A percentile compares a stretch with the other conserved stretches of the same genome.
These are phyloP conservation scores for Tetrapedia diversipes DNA, from an alignment of 2,888 invertebrate genomes.

Conservation along the genomic window DNA sequence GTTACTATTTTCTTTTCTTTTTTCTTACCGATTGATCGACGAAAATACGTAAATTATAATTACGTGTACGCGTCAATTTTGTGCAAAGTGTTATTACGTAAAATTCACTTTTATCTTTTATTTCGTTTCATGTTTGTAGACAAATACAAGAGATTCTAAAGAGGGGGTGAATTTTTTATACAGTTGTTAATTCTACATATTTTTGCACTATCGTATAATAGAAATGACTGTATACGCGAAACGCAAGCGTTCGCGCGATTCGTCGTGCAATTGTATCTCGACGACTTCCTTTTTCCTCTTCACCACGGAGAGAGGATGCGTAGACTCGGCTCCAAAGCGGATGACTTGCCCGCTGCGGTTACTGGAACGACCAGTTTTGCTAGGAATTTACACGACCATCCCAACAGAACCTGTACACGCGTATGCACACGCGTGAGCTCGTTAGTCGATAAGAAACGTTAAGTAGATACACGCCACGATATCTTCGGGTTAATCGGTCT, in stretches of 20 bases:
- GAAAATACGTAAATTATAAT: too few relatives aligned
- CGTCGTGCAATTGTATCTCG: not conserved
- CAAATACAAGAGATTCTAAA: too few relatives aligned
- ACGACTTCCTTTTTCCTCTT: not conserved
- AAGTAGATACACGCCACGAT: not conserved
- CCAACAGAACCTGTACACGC: not conserved
- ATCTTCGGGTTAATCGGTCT: slow-evolving; percentile 23
- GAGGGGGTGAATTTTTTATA: too few relatives aligned
- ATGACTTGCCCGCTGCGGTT: not conserved
- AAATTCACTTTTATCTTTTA: too few relatives aligned
- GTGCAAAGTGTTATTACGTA: too few relatives aligned
- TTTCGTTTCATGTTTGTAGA: too few relatives aligned
- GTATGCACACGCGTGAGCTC: not conserved
- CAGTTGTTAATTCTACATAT: too few relatives aligned
- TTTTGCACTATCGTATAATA: too few relatives aligned
- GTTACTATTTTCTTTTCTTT: not conserved
- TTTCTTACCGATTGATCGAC: too few relatives aligned
- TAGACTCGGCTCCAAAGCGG: not conserved
- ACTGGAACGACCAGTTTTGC: slow-evolving; percentile 24
- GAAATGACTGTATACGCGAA: too few relatives aligned
- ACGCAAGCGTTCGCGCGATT: not conserved
- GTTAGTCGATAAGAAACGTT: not conserved
- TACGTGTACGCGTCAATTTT: too few relatives aligned
- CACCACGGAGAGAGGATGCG: not conserved
- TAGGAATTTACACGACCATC: slow-evolving; percentile 10